Base-by-base conservation (phyloP, 1,140 invertebrate genomes). In the Mercenaria mercenaria region DNA sequence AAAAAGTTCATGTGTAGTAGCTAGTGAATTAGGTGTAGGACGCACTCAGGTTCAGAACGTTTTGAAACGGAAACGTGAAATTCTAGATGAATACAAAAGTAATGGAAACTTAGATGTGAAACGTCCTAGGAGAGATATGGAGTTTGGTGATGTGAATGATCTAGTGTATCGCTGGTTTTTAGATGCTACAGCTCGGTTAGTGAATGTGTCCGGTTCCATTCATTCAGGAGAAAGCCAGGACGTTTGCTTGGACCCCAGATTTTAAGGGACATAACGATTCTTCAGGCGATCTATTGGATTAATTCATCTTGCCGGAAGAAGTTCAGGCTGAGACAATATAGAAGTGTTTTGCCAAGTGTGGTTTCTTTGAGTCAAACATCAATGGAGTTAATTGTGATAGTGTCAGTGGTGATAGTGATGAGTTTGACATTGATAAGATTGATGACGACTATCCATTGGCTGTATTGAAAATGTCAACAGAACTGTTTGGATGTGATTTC, bases 341-440 rank as follows among this genome's bases (percentile, higher is more conserved):
- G 1, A 82, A 82, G 56, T 82, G 80, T 64, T 82, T 82, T n/a
- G 52, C n/a, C 32, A 82, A 64, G 39, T 82, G 80, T 82, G 80
- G 80, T 2, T 80, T 80, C 15, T 52, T 6, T 2, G 4, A 2
- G 4, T 4, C 8, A 0, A 4, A 2, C 0, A 23, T 59, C 3
- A 6, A 23, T n/a, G n/a, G n/a, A 56, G 52, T 6, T 56, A 26
- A n/a, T n/a, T n/a, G n/a, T n/a, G n/a, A 43, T 50, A 1, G 2
- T 1, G 4, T 1, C 56, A 47, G 34, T 15, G 47, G 26, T 37
- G 37, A 11, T 26, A 6, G 4, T 3, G 72, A 18, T 15, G 37
- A 76, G 13, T 23, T 10, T 4, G 15, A 26, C 18, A 3, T 43
- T n/a, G n/a, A n/a, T 77, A 39, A 80, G 1, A 80, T 3, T 18